These are phyloP conservation scores for Lordiphosa fenestrarum DNA, from an alignment of 2,888 invertebrate genomes.

Conservation along the genomic window DNA sequence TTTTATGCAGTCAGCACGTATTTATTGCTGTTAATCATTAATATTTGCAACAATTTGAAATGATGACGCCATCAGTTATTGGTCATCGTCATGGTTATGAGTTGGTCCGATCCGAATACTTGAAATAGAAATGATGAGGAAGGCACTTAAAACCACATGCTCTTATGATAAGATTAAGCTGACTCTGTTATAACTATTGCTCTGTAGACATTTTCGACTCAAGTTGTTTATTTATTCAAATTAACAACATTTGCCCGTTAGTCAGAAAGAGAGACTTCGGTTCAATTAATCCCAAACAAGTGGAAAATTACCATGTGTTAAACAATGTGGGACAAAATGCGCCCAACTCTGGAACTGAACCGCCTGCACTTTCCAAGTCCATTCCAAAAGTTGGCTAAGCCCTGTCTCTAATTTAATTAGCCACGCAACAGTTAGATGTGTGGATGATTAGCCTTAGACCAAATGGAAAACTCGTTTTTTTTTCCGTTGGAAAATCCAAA, in stretches of 20 bases:
- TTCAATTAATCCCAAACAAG: conserved; percentile 71
- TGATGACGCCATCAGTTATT: conserved; percentile 55
- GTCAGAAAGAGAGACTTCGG: conserved; percentile 35
- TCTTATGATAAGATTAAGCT: conserved; percentile 59
- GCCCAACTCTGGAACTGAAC: conserved; percentile 36
- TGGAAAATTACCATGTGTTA: conserved; percentile 45
- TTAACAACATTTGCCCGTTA: conserved; percentile 34
- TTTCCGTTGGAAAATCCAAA: conserved; percentile 42
- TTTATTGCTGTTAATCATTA: conserved; percentile 25
- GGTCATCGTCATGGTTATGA: conserved; percentile 35
- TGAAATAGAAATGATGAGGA: conserved; percentile 60
- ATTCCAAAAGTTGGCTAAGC: conserved; percentile 41
- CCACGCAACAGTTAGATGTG: conserved; percentile 47
- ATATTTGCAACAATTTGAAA: conserved; percentile 19
- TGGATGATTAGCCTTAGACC: conserved; percentile 50
- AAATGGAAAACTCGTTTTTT: conserved; percentile 60
- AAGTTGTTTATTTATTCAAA: conserved; percentile 58
- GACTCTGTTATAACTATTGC: conserved; percentile 18
- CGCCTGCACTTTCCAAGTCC: conserved; percentile 52
- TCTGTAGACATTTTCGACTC: conserved; percentile 8
- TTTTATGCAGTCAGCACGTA: conserved; percentile 55
- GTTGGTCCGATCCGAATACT: conserved; percentile 21
- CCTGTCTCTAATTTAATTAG: conserved; percentile 68
- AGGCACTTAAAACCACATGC: conserved; percentile 3
- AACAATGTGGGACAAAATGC: conserved; percentile 44